phyloP scores from a whole-genome alignment of 2,888 invertebrate genomes.

The Sycophila texana region DNA sequence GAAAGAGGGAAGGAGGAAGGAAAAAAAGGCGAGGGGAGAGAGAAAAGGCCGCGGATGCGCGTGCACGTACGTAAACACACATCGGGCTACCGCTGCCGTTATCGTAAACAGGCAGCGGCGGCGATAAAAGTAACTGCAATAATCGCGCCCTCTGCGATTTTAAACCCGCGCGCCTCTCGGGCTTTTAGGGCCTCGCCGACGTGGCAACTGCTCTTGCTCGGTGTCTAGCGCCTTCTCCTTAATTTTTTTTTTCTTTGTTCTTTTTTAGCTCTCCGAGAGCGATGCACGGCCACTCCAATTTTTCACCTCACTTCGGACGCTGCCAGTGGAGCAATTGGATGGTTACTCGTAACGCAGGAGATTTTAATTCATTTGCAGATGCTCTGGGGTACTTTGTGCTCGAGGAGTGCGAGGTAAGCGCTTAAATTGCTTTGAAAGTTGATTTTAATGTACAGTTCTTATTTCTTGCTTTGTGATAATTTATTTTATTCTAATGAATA shows the following conservation, averaged over 20 bases:
- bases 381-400: too few relatives aligned
- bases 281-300: neutral
- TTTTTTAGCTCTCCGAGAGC: too few relatives aligned
- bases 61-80: neutral
- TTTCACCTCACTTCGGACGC: neutral
- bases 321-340: neutral
- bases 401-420: too few relatives aligned
- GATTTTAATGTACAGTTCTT: too few relatives aligned
- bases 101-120: constrained; percentile 61
- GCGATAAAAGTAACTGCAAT: constrained; percentile 56
- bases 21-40: constrained; percentile 27
- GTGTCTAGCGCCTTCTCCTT: neutral
- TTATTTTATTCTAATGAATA: too few relatives aligned
- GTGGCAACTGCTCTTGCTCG: neutral
- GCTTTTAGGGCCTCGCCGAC: too few relatives aligned
- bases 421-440: too few relatives aligned
- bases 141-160: constrained; percentile 27
- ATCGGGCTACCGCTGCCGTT: constrained; percentile 38
- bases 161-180: neutral
- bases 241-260: neutral
- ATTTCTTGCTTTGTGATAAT: too few relatives aligned
- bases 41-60: neutral
- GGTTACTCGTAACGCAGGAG: too few relatives aligned
- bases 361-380: too few relatives aligned
- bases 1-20: constrained; percentile 47